These are phyloP conservation scores for Laupala kohalensis DNA, from an alignment of 1,140 invertebrate species.

Conservation along the genomic window DNA sequence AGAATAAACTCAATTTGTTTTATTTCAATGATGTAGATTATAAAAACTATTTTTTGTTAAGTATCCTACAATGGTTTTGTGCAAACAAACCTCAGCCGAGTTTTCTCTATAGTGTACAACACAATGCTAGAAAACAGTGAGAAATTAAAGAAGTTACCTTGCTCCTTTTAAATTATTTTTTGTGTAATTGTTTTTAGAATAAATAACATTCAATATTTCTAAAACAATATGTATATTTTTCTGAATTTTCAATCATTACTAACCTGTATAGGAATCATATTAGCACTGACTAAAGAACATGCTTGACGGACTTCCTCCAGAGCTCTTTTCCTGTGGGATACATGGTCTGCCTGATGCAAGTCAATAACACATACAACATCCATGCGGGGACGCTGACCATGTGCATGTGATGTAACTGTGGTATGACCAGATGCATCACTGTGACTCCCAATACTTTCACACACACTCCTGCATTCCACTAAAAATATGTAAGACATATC, in stretches of 20 bases:
- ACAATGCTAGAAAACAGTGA: background rate
- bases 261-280: constrained; percentile 72
- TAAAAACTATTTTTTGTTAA: no score
- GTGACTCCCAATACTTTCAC: constrained; percentile 57
- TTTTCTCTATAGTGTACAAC: background rate
- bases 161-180: background rate
- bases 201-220: no score
- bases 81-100: no score
- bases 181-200: no score
- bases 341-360: constrained; percentile 52
- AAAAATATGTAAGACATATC: background rate
- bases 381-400: constrained; percentile 47
- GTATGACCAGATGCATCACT: constrained; percentile 55
- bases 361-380: constrained; percentile 87
- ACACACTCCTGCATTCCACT: constrained; percentile 37
- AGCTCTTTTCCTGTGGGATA: constrained; percentile 60
- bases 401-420: constrained; percentile 26
- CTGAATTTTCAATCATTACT: no score
- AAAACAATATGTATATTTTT: no score
- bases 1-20: no score
- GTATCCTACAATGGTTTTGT: no score
- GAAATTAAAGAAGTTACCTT: background rate
- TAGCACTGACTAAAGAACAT: constrained; percentile 61
- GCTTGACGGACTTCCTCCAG: constrained; percentile 73
- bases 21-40: no score